phyloP scores from a whole-genome alignment of 2,797 vertebrate species.

The Pipistrellus nathusii region DNA sequence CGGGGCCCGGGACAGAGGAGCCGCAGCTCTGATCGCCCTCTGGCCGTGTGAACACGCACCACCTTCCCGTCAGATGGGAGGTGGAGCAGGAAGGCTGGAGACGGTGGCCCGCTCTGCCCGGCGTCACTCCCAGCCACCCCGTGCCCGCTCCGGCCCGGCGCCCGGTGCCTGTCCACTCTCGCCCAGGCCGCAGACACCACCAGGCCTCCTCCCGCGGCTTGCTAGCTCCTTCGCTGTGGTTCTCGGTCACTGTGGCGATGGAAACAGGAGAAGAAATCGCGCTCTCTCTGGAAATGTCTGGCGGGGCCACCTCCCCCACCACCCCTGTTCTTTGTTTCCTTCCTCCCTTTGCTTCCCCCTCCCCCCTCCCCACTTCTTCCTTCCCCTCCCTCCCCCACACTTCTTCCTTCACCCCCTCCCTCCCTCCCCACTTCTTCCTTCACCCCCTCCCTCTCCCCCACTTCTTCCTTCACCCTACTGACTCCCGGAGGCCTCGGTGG shows the following conservation, averaged over 20 bases:
- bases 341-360: too few species aligned
- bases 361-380: background rate
- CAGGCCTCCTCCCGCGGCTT: rapidly evolving
- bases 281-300: background rate
- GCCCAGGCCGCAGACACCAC: background rate
- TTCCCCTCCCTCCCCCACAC: too few species aligned
- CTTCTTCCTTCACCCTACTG: background rate
- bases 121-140: background rate
- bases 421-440: background rate
- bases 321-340: background rate
- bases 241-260: background rate
- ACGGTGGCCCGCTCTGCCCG: background rate
- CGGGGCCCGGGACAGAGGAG: conserved; percentile 60
- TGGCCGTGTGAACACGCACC: conserved; percentile 75
- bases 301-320: background rate
- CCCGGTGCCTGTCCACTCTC: background rate
- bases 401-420: too few species aligned
- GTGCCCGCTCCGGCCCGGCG: background rate
- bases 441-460: too few species aligned
- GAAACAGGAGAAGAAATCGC: background rate
- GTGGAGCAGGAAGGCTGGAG: background rate
- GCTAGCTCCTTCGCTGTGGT: background rate
- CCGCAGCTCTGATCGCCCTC: conserved; percentile 58
- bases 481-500: background rate
- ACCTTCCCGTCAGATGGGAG: background rate